A percentile compares a stretch with the other conserved stretches of the same genome.
Evolutionary conservation across 92 coral and sea anemone genomes (phyloP).

Genomic region (Virgularia gustaviana): DNA sequence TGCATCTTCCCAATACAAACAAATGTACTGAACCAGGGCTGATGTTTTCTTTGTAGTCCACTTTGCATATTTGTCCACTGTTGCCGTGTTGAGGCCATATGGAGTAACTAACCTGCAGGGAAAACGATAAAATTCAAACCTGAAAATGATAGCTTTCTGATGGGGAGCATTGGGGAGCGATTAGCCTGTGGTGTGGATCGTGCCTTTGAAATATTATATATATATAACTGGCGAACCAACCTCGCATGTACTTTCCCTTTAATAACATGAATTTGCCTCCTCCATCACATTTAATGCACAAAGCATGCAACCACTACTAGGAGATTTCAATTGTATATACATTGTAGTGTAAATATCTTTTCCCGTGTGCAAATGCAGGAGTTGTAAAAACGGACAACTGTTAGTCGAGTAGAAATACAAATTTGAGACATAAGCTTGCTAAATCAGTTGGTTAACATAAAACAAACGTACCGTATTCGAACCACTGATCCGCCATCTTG

Average conservation of each 20-base stretch:
- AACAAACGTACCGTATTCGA: background rate
- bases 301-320: background rate
- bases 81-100: no score
- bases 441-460: background rate
- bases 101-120: background rate
- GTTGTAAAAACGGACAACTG: background rate
- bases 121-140: background rate
- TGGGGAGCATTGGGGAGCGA: background rate
- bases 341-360: background rate
- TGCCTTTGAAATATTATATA: background rate
- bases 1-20: no score
- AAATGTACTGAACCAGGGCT: no score
- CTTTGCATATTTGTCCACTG: no score
- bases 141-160: background rate
- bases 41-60: no score
- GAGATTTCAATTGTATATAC: background rate
- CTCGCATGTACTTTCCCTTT: background rate
- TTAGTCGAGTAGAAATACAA: background rate
- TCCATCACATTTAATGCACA: background rate
- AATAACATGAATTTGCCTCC: background rate
- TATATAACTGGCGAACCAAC: background rate
- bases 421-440: conserved; percentile 1
- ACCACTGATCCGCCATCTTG: background rate
- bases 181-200: background rate
- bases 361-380: background rate